Conservation (phyloP, 2,797 vertebrate genomes). For the Heterohyrax brucei region DNA sequence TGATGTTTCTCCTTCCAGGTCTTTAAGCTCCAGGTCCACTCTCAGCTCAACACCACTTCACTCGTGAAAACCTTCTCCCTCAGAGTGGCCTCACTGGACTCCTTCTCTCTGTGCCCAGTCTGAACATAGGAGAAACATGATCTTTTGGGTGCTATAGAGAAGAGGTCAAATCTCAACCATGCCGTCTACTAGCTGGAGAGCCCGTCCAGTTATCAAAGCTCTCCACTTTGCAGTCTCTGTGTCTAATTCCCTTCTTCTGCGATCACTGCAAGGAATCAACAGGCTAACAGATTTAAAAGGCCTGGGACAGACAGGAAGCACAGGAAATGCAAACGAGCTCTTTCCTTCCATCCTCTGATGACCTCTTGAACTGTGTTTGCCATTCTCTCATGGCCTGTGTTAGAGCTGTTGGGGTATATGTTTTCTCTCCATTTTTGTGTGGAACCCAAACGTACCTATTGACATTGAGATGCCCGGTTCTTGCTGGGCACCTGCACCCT, state of each 20-base stretch:
- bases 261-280: not conserved
- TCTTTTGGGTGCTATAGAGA: not conserved
- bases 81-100: not conserved
- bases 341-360: not conserved
- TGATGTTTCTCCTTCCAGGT: not conserved
- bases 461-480: not conserved
- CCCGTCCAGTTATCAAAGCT: not conserved
- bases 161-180: not conserved
- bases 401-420: not conserved
- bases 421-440: not conserved
- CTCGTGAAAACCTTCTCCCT: not conserved
- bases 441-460: not conserved
- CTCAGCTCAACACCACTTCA: not conserved
- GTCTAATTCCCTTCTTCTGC: not conserved
- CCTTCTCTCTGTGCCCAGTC: not conserved
- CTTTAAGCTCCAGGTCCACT: fast-evolving
- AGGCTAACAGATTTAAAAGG: not conserved
- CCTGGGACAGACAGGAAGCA: not conserved
- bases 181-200: not conserved
- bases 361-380: not conserved
- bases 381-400: no score
- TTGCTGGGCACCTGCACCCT: not conserved
- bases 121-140: not conserved
- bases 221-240: not conserved
- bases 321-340: not conserved